phyloP scores from a whole-genome alignment of 2,797 vertebrate genomes.

The Fistularia commersonii region DNA sequence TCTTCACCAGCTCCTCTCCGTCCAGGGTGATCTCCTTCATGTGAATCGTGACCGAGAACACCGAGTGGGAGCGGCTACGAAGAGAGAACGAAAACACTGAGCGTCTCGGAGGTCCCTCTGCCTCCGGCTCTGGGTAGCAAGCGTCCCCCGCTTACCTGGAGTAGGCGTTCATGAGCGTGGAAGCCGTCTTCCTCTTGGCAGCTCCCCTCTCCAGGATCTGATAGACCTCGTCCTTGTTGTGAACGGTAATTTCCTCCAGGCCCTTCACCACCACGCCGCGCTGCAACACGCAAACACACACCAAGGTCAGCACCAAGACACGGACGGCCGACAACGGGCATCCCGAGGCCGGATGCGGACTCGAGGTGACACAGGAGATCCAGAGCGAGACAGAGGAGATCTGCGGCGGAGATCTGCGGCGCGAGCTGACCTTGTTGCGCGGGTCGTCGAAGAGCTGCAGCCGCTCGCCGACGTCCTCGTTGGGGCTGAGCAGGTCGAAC shows the following conservation, averaged over 20 bases:
- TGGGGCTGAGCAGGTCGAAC: slow-evolving; percentile 91
- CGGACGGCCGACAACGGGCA: not conserved
- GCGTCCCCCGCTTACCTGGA: slow-evolving; percentile 79
- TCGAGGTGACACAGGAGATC: not conserved
- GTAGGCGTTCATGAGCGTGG: slow-evolving; percentile 95
- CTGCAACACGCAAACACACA: slow-evolving; percentile 54
- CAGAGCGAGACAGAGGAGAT: not conserved
- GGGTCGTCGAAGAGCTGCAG: slow-evolving; percentile 97
- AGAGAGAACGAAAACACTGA: not conserved
- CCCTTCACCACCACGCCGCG: slow-evolving; percentile 94
- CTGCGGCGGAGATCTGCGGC: not conserved
- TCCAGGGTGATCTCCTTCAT: slow-evolving; percentile 96
- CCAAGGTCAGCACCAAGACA: too few relatives aligned
- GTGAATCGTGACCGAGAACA: slow-evolving; percentile 96
- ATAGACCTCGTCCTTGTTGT: slow-evolving; percentile 97
- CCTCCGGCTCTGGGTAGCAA: too few relatives aligned
- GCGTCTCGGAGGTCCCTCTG: too few relatives aligned
- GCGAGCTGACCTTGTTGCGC: slow-evolving; percentile 83
- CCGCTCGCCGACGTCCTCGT: slow-evolving; percentile 85
- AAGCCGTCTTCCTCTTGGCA: slow-evolving; percentile 91
- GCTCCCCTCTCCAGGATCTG: slow-evolving; percentile 94
- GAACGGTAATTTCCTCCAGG: slow-evolving; percentile 94
- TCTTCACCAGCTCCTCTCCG: slow-evolving; percentile 97
- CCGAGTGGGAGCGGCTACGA: slow-evolving; percentile 92
- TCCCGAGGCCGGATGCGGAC: not conserved